A percentile compares a stretch with the other conserved stretches of the same genome.
Conservation (phyloP, 2,888 invertebrate genomes). For the Rambutsinella grinnellia region DNA sequence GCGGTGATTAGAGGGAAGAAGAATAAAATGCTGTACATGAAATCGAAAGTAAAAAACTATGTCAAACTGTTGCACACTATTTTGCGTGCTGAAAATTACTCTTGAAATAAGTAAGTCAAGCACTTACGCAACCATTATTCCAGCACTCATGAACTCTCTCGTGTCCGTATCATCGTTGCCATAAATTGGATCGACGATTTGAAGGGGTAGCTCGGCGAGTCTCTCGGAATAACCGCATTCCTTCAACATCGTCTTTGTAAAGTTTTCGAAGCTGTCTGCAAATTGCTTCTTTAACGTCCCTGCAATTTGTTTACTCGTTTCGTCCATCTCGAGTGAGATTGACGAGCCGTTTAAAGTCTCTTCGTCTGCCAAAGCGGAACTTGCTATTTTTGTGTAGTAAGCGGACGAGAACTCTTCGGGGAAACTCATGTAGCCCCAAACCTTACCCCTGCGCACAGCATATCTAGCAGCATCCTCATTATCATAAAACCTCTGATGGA, state of each 20-base stretch:
- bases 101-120: not conserved
- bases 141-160: slow-evolving; percentile 96
- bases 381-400: slow-evolving; percentile 43
- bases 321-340: slow-evolving; percentile 50
- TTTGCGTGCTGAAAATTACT: not conserved
- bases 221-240: slow-evolving; percentile 44
- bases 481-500: slow-evolving; percentile 36
- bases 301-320: slow-evolving; percentile 54
- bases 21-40: slow-evolving; percentile 38
- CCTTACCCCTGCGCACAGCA: slow-evolving; percentile 37
- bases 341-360: slow-evolving; percentile 44
- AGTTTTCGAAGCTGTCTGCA: slow-evolving; percentile 48
- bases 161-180: slow-evolving; percentile 92
- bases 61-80: not conserved
- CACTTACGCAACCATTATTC: slow-evolving; percentile 68
- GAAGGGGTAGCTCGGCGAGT: slow-evolving; percentile 50
- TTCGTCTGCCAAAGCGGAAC: slow-evolving; percentile 48
- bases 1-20: slow-evolving; percentile 52
- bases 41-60: not conserved
- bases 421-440: slow-evolving; percentile 55
- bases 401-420: slow-evolving; percentile 37
- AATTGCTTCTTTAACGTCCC: slow-evolving; percentile 43
- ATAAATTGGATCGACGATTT: slow-evolving; percentile 77
- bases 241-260: slow-evolving; percentile 37
- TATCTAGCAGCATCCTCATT: slow-evolving; percentile 43